Evolutionary conservation across 2,888 invertebrate species (phyloP), one percentile per base, ranked within the genome.

Genomic region (Euplexia lucipara): DNA sequence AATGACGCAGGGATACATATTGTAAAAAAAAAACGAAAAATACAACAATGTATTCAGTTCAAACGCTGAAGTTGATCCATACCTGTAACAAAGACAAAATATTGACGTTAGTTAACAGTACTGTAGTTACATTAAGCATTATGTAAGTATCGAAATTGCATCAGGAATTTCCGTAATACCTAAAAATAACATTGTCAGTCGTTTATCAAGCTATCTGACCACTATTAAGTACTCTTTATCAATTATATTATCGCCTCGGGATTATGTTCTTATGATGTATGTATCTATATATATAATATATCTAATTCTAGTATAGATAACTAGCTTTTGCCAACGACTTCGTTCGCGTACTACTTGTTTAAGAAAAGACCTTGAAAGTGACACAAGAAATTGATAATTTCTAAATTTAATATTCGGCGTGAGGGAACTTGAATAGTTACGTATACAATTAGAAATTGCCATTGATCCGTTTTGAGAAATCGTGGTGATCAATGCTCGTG

Each of bases 31-130:
- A 52, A 52, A 53, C 0, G 1, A 14, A 4, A 45, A 14, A 12
- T 42, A 16, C 3, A 2, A 44, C 10, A 9, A 0, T 9, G 12
- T 34, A n/a, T 18, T 35, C 20, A 34, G 16, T 9, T 12, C 16
- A 30, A 20, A 3, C 7, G 9, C 14, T 26, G 30, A 32, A n/a
- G n/a, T n/a, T n/a, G n/a, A n/a, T n/a, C n/a, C 49, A n/a, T 74
- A 71, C 71, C 71, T 71, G 71, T 56, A 71, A 71, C 54, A 75
- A 74, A 34, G 0, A 42, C 32, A 59, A 20, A 32, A 37, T 7
- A n/a, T 16, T 8, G 20, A 1, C 1, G 14, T 59, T 45, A 54
- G 3, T 6, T 2, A n/a, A n/a, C n/a, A n/a, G n/a, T n/a, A 41
- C 6, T n/a, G 18, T 12, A n/a, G 8, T 26, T 16, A 20, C 20